Percentiles rank a stretch among this genome's conserved stretches.
Conservation (phyloP, 2,888 invertebrate genomes). For the Lumbricus terrestris region DNA sequence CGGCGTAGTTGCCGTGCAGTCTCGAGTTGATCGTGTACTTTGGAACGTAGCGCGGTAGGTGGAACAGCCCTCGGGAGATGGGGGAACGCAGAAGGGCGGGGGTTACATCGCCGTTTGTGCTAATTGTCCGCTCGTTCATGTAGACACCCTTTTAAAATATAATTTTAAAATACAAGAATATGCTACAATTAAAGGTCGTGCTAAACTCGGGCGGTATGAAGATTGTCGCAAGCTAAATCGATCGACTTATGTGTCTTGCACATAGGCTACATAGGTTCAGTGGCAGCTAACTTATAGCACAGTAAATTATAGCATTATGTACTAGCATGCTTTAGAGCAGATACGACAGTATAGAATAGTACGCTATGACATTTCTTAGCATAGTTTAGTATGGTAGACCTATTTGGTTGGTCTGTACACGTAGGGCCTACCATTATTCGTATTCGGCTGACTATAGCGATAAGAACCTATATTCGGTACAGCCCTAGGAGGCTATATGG, state of each 20-base stretch:
- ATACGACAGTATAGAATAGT: background rate
- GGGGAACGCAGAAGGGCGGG: background rate
- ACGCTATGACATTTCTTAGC: background rate
- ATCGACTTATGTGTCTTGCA: too few species aligned
- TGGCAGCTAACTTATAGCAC: background rate
- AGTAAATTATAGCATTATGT: background rate
- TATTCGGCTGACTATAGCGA: too few species aligned
- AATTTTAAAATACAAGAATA: too few species aligned
- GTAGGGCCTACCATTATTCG: too few species aligned
- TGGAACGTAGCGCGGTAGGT: background rate
- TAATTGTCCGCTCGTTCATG: background rate
- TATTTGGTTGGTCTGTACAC: too few species aligned
- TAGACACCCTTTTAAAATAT: background rate
- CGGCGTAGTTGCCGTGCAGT: background rate
- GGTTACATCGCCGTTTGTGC: background rate
- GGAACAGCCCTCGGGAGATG: background rate
- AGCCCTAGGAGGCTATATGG: too few species aligned
- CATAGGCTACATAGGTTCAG: too few species aligned
- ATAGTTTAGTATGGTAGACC: too few species aligned
- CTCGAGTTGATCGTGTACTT: constrained; percentile 8
- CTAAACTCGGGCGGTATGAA: too few species aligned
- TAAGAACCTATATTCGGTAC: too few species aligned
- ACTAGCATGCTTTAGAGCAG: background rate
- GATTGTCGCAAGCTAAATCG: too few species aligned
- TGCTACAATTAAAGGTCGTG: background rate